Conservation (phyloP, 2,797 vertebrate species). For the Pseudochirops cupreus region DNA sequence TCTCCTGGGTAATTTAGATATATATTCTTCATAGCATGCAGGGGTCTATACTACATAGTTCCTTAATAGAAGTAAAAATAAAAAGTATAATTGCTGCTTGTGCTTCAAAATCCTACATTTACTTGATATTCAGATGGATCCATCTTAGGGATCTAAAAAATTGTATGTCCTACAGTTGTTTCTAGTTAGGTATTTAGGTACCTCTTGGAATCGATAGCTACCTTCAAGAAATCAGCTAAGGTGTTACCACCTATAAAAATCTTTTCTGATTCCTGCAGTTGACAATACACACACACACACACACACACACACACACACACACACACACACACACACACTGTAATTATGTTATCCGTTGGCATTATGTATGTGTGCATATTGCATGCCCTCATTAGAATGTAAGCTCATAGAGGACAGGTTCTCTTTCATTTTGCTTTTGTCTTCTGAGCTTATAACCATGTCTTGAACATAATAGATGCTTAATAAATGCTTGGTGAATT, state of each 20-base stretch:
- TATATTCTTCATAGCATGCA: too few species aligned
- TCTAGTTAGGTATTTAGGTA: neutral
- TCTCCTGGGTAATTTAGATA: too few species aligned
- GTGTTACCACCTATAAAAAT: neutral
- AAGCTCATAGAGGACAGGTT: neutral
- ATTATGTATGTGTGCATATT: neutral
- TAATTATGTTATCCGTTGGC: neutral
- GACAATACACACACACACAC: neutral
- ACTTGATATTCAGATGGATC: neutral
- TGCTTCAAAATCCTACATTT: neutral
- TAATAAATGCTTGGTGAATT: neutral
- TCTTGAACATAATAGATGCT: neutral
- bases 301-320: too few species aligned
- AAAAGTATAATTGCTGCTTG: too few species aligned
- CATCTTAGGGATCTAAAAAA: neutral
- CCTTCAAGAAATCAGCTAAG: neutral
- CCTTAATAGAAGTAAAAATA: too few species aligned
- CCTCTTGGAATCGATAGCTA: neutral
- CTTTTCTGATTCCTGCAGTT: neutral
- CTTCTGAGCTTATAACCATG: neutral
- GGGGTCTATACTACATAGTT: too few species aligned
- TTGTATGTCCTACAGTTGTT: neutral
- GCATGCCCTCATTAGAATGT: neutral
- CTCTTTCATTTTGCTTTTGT: neutral
- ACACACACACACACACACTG: too few species aligned